Evolutionary conservation across 2,113 vertebrate species (phyloP), one percentile per base, ranked within the genome.

Genomic region (Pluvianellus socialis): DNA sequence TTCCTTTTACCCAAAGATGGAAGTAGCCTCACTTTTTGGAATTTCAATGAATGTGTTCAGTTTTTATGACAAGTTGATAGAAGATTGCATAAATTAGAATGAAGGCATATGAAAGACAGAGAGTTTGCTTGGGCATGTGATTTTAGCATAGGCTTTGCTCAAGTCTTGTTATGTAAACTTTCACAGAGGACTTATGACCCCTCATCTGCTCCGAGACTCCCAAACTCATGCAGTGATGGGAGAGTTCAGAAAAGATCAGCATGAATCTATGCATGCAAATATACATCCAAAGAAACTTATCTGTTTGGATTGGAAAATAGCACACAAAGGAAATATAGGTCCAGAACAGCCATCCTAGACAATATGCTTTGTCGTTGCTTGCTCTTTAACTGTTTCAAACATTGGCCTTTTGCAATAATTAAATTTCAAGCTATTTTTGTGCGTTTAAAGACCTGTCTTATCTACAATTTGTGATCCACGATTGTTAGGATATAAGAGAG

Each of bases 121-220:
- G 32, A 52, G 26, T 89, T 89, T 91, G 4, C 44, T 52, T 35
- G 19, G 7, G 2, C 26, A 28, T 30, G 12, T 47, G 59, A 32
- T 5, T n/a, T 82, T 38, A 75, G 13, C 40, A 40, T 20, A 26
- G 16, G 14, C 9, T 90, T 90, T 87, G 12, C 19, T 90, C 16
- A 71, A 38, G 38, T 35, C 10, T 62, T 3, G 3, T 28, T 3
- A 35, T 56, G 6, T 33, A 44, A 73, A 45, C 24, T 65, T 70
- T 56, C 9, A 35, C 12, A 0, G 0, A 83, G 21, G 14, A 44
- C 4, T 56, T 77, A 8, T 5, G 26, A 45, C 18, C 11, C 14
- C 4, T 32, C 7, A 6, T 76, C 66, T 79, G 2, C 20, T 85
- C 44, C 86, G 23, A 70, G 50, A 20, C 15, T 86, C 33, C 20